Evolutionary conservation across 2,797 vertebrate genomes (phyloP), one percentile per base, ranked within the genome.

Genomic region (Channa striata): DNA sequence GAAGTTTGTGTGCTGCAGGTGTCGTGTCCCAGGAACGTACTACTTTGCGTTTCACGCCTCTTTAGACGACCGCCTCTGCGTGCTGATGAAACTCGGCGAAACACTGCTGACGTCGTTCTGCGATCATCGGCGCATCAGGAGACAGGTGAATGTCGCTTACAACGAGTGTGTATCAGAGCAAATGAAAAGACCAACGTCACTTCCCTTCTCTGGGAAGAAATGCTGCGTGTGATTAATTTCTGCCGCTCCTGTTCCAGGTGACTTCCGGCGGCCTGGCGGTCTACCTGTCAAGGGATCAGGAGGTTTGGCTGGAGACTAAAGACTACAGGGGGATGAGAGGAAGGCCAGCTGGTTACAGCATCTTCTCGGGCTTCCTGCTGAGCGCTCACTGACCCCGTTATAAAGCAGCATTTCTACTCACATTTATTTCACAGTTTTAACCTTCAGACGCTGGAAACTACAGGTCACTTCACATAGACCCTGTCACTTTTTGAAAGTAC

Each of bases 311-410:
- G 64, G 89, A 91, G 72, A 84, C 86, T 1, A 79, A 72, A 52
- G 84, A 88, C 66, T 80, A 84, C 77, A 52, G 33, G 59, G 85
- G 77, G 17, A 89, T 92, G 88, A 87, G 6, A 52, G 88, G 78
- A 0, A 62, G 4, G 0, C 19, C 1, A 0, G 2, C 0, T 0
- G 86, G 80, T 0, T 64, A 77, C 84, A 92, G 91, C 80, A 34
- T 91, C 61, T 92, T 92, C 72, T 85, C 89, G 0, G 91, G 91
- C 48, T 92, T 91, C 84, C 80, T 92, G 68, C 65, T 91, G 62
- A 66, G 76, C 0, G 0, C 68, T 6, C 68, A 83, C 53, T 87
- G 65, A 90, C 0, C 13, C 13, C 2, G 59, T 43, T 11, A 25
- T 1, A 1, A 42, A 11, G 46, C 11, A 42, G 11, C 20, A 8